These are phyloP conservation scores for Muscicapa striata DNA, from an alignment of 2,797 vertebrate species.

Conservation along the genomic window DNA sequence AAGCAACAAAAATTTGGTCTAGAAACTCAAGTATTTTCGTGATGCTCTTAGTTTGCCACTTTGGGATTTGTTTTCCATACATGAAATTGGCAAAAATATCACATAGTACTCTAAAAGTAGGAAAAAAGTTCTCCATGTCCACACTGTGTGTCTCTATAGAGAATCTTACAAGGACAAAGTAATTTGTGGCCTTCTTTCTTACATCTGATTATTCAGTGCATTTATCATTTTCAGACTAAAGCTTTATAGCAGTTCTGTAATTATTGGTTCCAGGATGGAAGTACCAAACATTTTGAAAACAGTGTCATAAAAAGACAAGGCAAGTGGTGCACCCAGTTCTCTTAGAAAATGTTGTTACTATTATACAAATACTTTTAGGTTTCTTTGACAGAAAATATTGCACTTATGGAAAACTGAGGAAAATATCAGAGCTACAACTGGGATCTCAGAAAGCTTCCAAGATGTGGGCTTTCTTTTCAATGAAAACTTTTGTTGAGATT, in stretches of 20 bases:
- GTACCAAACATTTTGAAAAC: not conserved
- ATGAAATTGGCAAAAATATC: not conserved
- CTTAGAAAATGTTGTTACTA: not conserved
- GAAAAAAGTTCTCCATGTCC: not conserved
- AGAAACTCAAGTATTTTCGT: not conserved
- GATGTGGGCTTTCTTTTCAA: not conserved
- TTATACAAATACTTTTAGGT: not conserved
- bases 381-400: not conserved
- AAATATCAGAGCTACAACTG: not conserved
- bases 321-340: not conserved
- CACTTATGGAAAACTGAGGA: not conserved
- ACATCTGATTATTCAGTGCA: not conserved
- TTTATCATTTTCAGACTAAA: not conserved
- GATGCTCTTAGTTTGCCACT: not conserved
- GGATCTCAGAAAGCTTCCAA: not conserved
- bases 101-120: not conserved
- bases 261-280: not conserved
- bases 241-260: constrained; percentile 7
- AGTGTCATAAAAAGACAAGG: not conserved
- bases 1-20: fast-evolving
- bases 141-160: not conserved
- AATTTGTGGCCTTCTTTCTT: not conserved
- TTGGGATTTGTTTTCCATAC: not conserved
- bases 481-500: not conserved
- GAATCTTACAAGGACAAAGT: not conserved